phyloP scores from a whole-genome alignment of 2,888 invertebrate species.

The Oscheius sp. region DNA sequence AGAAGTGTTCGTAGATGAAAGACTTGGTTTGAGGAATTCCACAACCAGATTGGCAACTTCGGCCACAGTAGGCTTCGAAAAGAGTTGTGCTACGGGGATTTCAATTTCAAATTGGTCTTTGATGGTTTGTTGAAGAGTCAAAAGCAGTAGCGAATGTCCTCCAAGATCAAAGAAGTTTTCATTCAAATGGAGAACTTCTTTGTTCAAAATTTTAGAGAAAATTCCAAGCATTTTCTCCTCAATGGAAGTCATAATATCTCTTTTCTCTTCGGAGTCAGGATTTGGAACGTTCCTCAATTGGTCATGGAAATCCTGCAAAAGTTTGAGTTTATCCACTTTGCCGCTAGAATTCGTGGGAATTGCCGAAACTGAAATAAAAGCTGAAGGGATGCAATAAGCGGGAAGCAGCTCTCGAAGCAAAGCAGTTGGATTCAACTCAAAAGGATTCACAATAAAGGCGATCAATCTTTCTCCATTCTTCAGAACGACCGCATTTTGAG shows the following conservation, averaged over 20 bases:
- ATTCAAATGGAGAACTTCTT: neutral
- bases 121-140: constrained; percentile 48
- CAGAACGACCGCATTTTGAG: constrained; percentile 22
- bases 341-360: constrained; percentile 53
- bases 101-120: constrained; percentile 44
- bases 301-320: constrained; percentile 46
- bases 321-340: constrained; percentile 47
- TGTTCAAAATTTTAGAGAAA: neutral
- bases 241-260: constrained; percentile 34
- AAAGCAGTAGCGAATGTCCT: constrained; percentile 60
- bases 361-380: constrained; percentile 40
- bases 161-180: constrained; percentile 57
- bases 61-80: neutral
- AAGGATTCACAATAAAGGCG: constrained; percentile 38
- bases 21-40: neutral
- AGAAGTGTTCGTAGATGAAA: neutral
- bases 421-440: neutral
- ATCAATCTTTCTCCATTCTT: constrained; percentile 35
- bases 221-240: constrained; percentile 29
- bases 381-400: constrained; percentile 36
- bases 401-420: neutral
- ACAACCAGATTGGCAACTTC: neutral
- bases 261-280: constrained; percentile 21
- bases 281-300: constrained; percentile 28
- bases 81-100: constrained; percentile 21